A percentile compares a stretch with the other conserved stretches of the same genome.
Evolutionary conservation across 2,888 invertebrate species (phyloP).

Genomic region (Diaphora mendica): DNA sequence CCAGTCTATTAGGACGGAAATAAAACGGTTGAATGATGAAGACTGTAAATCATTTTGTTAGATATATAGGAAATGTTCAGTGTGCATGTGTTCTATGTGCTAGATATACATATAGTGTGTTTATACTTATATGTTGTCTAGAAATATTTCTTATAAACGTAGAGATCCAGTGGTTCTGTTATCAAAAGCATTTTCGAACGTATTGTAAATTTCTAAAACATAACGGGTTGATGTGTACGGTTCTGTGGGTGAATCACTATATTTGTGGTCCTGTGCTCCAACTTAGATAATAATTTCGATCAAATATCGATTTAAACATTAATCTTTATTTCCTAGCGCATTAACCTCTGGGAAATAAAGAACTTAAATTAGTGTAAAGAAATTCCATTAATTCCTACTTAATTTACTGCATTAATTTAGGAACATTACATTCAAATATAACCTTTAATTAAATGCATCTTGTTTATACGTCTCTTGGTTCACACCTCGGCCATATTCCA

Average conservation of each 20-base stretch:
- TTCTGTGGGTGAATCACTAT: too few species aligned
- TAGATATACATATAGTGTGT: too few species aligned
- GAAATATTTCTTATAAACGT: neutral
- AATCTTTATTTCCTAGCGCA: too few species aligned
- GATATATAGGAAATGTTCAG: neutral
- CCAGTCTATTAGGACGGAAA: conserved; percentile 26
- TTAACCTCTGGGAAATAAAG: too few species aligned
- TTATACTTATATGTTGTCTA: too few species aligned
- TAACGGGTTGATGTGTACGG: too few species aligned
- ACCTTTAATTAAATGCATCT: neutral
- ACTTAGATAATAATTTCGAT: too few species aligned
- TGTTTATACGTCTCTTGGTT: neutral
- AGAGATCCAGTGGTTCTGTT: neutral
- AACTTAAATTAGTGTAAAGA: neutral
- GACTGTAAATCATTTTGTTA: conserved; percentile 1
- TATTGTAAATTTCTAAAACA: too few species aligned
- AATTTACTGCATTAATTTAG: too few species aligned
- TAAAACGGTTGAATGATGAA: conserved; percentile 15
- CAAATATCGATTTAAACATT: too few species aligned
- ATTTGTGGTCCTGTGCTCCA: too few species aligned
- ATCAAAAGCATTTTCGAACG: neutral
- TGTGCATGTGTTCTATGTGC: neutral
- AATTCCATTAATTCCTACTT: neutral
- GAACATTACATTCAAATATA: neutral
- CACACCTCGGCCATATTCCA: neutral